Evolutionary conservation across 2,888 invertebrate species (phyloP).

Genomic region (Dynastes grantii): DNA sequence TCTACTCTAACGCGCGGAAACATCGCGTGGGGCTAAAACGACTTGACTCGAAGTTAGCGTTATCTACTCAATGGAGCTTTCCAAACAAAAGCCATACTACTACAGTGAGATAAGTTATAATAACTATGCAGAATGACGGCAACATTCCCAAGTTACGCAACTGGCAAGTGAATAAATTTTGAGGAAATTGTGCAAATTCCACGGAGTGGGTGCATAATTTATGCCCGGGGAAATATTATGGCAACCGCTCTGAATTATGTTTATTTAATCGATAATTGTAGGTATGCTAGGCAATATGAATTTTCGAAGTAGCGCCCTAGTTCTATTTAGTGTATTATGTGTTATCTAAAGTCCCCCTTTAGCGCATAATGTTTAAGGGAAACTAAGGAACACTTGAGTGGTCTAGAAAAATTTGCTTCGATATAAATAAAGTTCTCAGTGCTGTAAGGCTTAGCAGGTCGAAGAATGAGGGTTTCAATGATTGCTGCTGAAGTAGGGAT

Average conservation of each 20-base stretch:
- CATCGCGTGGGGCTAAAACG: slow-evolving; percentile 15
- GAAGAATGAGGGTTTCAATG: too few relatives aligned
- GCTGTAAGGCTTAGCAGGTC: too few relatives aligned
- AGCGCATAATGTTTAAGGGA: too few relatives aligned
- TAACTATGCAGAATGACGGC: slow-evolving; percentile 54
- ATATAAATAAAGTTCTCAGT: too few relatives aligned
- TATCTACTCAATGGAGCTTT: slow-evolving; percentile 42
- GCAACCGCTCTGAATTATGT: slow-evolving; percentile 33
- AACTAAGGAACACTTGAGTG: too few relatives aligned
- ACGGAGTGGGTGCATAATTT: slow-evolving; percentile 38
- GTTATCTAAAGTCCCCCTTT: too few relatives aligned
- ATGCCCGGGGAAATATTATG: slow-evolving; percentile 27
- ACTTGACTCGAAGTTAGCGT: slow-evolving; percentile 37
- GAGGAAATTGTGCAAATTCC: slow-evolving; percentile 44
- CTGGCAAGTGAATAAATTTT: slow-evolving; percentile 48
- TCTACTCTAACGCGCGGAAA: slow-evolving; percentile 22
- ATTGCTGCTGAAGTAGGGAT: too few relatives aligned
- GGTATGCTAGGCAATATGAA: neutral
- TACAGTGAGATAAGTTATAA: slow-evolving; percentile 55
- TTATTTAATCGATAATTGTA: slow-evolving; percentile 35
- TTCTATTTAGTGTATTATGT: too few relatives aligned
- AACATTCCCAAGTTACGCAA: slow-evolving; percentile 55
- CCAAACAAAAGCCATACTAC: slow-evolving; percentile 50
- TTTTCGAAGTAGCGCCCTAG: neutral
- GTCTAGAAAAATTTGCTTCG: too few relatives aligned